Percentiles rank a stretch among this genome's conserved stretches.
These are phyloP conservation scores for Epirrita christyi DNA, from an alignment of 2,888 invertebrate genomes.

Conservation along the genomic window DNA sequence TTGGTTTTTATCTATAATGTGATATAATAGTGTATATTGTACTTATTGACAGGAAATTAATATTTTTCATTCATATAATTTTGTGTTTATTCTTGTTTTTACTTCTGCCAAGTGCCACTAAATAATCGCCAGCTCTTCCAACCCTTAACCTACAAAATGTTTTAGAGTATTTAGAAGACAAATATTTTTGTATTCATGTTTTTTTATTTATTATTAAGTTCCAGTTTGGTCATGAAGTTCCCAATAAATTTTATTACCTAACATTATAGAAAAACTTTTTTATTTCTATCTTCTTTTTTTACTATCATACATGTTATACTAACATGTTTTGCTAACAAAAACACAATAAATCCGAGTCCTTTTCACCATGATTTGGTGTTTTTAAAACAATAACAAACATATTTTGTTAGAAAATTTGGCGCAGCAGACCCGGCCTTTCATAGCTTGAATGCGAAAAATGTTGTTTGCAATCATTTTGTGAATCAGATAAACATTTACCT, in stretches of 20 bases:
- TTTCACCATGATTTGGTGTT: no score
- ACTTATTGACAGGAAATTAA: conserved; percentile 64
- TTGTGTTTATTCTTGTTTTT: conserved; percentile 41
- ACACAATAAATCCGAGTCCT: no score
- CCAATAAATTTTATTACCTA: conserved; percentile 72
- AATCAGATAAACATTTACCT: no score
- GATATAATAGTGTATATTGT: conserved; percentile 73
- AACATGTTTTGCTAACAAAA: no score
- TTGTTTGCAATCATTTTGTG: no score
- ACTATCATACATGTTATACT: no score
- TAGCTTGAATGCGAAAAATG: no score
- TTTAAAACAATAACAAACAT: no score
- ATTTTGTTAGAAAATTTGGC: no score
- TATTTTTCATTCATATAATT: conserved; percentile 33
- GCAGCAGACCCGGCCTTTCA: no score
- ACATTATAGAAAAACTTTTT: conserved; percentile 47
- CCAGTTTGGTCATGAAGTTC: conserved; percentile 61
- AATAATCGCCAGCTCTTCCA: conserved; percentile 42
- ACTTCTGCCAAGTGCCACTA: conserved; percentile 19
- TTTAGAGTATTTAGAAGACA: conserved; percentile 63
- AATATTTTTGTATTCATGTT: conserved; percentile 76
- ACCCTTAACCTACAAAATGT: conserved; percentile 31
- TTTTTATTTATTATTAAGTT: conserved; percentile 64
- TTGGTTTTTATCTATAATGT: conserved; percentile 52
- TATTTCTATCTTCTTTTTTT: no score